Percentiles rank a stretch among this genome's conserved stretches.
Conservation (phyloP, 1,140 invertebrate genomes). For the Bombyx mori region DNA sequence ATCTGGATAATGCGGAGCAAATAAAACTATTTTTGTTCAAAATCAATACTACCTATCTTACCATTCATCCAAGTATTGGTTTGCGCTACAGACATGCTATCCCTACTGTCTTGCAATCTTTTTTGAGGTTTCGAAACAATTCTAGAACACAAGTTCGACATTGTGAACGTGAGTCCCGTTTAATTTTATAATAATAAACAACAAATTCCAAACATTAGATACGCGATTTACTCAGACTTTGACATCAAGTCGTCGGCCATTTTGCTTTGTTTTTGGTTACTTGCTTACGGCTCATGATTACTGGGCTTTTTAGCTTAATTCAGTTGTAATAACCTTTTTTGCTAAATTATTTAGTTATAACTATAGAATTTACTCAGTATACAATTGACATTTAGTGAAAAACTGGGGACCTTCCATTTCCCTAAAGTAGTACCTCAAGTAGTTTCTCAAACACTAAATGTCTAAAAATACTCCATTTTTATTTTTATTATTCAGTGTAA, state of each 20-base stretch:
- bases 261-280: constrained; percentile 21
- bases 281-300: no score
- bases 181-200: constrained; percentile 19
- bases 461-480: no score
- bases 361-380: no score
- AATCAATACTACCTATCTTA: constrained; percentile 74
- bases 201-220: constrained; percentile 27
- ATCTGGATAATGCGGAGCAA: no score
- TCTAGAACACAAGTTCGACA: constrained; percentile 83
- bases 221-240: constrained; percentile 23
- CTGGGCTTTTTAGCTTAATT: no score
- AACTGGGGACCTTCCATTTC: no score
- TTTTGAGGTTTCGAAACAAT: constrained; percentile 79
- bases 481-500: no score
- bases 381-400: no score
- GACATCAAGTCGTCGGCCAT: constrained; percentile 35
- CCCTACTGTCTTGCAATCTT: constrained; percentile 77
- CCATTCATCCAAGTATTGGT: constrained; percentile 88
- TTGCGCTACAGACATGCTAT: constrained; percentile 82
- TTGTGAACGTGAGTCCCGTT: constrained; percentile 59
- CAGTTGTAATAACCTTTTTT: no score
- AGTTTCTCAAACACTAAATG: no score
- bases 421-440: no score
- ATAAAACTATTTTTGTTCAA: constrained; percentile 1
- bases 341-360: no score